Evolutionary conservation across 2,797 vertebrate genomes (phyloP).

Genomic region (Discoglossus pictus): DNA sequence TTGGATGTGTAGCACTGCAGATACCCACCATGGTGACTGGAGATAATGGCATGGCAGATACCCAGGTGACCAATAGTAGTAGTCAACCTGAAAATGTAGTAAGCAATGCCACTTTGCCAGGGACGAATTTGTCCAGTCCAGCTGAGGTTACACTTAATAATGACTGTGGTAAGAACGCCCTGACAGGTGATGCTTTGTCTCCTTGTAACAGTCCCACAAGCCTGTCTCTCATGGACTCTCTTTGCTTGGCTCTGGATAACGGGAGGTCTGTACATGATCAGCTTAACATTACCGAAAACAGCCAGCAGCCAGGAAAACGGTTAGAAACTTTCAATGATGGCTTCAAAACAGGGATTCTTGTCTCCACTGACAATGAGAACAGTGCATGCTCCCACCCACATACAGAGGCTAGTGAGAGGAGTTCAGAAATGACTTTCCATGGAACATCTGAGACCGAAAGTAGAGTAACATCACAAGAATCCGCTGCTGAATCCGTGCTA

Average conservation of each 20-base stretch:
- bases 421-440: constrained; percentile 56
- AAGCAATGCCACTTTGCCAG: constrained; percentile 59
- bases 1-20: constrained; percentile 71
- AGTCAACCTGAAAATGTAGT: constrained; percentile 57
- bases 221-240: constrained; percentile 65
- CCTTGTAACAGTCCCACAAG: constrained; percentile 67
- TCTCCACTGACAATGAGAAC: constrained; percentile 59
- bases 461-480: constrained; percentile 59
- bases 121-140: constrained; percentile 60
- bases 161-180: constrained; percentile 72
- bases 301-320: constrained; percentile 63
- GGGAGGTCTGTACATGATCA: constrained; percentile 67
- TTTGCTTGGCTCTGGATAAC: constrained; percentile 71
- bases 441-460: constrained; percentile 57
- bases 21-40: constrained; percentile 76
- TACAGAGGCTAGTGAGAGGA: constrained; percentile 62
- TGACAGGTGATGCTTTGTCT: constrained; percentile 63
- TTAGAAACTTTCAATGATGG: constrained; percentile 56
- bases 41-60: constrained; percentile 77
- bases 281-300: constrained; percentile 66
- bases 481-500: constrained; percentile 60
- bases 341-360: constrained; percentile 49
- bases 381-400: constrained; percentile 57
- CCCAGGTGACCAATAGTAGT: constrained; percentile 65
- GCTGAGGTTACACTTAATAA: constrained; percentile 74